A percentile compares a stretch with the other conserved stretches of the same genome.
These are phyloP conservation scores for Lordiphosa clarofinis DNA, from an alignment of 1,140 invertebrate species.

Conservation along the genomic window DNA sequence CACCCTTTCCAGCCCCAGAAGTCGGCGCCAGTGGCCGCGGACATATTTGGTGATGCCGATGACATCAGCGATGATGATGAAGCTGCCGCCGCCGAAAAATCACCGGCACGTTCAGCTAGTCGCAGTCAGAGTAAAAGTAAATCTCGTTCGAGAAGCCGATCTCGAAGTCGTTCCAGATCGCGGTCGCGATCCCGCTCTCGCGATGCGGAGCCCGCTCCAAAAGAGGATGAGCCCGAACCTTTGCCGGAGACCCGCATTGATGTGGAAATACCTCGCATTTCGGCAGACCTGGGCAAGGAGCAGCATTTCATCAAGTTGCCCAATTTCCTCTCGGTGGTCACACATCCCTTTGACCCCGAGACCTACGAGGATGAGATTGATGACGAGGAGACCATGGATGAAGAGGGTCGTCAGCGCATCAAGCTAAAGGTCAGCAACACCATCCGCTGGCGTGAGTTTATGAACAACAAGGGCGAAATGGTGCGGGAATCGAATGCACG, in stretches of 20 bases:
- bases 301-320: conserved; percentile 97
- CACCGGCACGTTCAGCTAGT: conserved; percentile 42
- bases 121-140: conserved; percentile 43
- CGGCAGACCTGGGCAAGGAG: conserved; percentile 93
- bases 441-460: conserved; percentile 94
- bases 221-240: conserved; percentile 87
- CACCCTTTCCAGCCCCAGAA: conserved; percentile 35
- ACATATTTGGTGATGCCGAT: conserved; percentile 95
- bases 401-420: conserved; percentile 95
- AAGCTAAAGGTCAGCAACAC: conserved; percentile 98
- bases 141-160: conserved; percentile 54
- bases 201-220: conserved; percentile 42
- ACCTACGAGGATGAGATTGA: conserved; percentile 99
- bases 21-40: conserved; percentile 82
- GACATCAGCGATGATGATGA: conserved; percentile 91
- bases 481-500: conserved; percentile 96
- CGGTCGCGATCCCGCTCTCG: conserved; percentile 43
- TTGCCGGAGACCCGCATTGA: conserved; percentile 96
- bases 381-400: conserved; percentile 98
- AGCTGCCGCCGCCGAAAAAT: conserved; percentile 66
- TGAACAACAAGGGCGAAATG: conserved; percentile 91
- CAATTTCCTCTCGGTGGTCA: conserved; percentile 95
- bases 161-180: conserved; percentile 43
- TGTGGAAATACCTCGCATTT: conserved; percentile 97
- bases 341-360: conserved; percentile 95